Conservation (phyloP, 37 sponge, comb jelly and placozoan species). For the Spongia lamella region DNA sequence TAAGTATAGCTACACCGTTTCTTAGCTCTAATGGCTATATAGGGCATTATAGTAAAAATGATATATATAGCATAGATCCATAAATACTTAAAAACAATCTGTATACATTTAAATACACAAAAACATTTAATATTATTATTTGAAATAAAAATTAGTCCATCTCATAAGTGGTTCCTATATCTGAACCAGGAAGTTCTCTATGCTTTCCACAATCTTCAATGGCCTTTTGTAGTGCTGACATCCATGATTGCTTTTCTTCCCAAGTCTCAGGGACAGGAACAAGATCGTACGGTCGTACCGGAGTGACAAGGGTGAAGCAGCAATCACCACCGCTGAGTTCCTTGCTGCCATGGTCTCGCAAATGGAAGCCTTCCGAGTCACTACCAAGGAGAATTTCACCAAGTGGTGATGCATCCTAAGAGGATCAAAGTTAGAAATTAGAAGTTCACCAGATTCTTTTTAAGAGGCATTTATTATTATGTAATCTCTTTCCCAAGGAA, state of each 20-base stretch:
- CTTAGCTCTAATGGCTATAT: too few relatives aligned
- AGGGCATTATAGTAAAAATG: too few relatives aligned
- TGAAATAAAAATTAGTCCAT: conserved; percentile 3
- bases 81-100: too few relatives aligned
- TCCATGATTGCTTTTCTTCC: conserved; percentile 68
- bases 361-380: conserved; percentile 57
- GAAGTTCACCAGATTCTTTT: not conserved
- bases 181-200: not conserved
- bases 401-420: conserved; percentile 75
- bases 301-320: conserved; percentile 63
- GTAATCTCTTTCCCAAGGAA: not conserved
- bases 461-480: not conserved
- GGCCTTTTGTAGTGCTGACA: conserved; percentile 37
- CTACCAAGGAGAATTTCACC: conserved; percentile 77
- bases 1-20: too few relatives aligned
- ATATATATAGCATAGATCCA: too few relatives aligned
- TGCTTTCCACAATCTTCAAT: conserved; percentile 34
- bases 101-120: too few relatives aligned
- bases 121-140: too few relatives aligned
- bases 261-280: conserved; percentile 51
- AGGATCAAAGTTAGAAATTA: not conserved
- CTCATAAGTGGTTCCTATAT: conserved; percentile 7
- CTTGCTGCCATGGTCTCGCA: conserved; percentile 55
- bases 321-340: conserved; percentile 65
- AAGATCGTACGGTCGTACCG: conserved; percentile 62